A percentile compares a stretch with the other conserved stretches of the same genome.
Evolutionary conservation across 2,113 vertebrate species (phyloP).

Genomic region (Saimiri boliviensis): DNA sequence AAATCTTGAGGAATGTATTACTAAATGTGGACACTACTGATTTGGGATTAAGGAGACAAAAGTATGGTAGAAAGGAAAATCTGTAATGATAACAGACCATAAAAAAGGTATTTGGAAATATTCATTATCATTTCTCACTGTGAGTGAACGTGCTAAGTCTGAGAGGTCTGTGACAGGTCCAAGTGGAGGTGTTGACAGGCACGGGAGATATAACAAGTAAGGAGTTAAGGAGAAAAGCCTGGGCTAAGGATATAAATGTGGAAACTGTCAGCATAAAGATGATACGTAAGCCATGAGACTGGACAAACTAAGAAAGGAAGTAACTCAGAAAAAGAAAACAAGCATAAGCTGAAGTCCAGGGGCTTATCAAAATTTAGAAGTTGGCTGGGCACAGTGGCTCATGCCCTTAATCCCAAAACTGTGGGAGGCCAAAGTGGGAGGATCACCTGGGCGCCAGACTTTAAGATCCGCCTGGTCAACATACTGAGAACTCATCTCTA

Average conservation of each 20-base stretch:
- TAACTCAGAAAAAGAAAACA: background rate
- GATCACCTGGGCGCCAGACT: too few species aligned
- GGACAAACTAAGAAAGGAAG: background rate
- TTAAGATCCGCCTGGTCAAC: too few species aligned
- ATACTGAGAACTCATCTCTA: too few species aligned
- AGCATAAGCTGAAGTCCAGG: background rate
- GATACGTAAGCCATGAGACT: background rate
- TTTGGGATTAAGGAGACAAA: background rate
- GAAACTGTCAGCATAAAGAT: background rate
- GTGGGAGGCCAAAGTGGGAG: too few species aligned
- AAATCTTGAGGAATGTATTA: background rate
- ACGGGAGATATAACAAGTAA: rapidly evolving
- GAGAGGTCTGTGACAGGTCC: background rate
- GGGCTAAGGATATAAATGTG: background rate
- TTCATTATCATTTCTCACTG: background rate
- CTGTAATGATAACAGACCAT: background rate
- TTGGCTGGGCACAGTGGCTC: background rate
- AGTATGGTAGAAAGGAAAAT: background rate
- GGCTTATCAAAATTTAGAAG: background rate
- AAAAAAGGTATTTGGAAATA: background rate
- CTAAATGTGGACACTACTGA: background rate
- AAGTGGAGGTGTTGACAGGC: background rate
- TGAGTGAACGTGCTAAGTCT: background rate
- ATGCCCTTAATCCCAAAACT: too few species aligned
- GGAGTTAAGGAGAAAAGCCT: background rate